Conservation (phyloP, 2,113 vertebrate species). For the Danio rerio region GRCz12tu NC_133178.1:30115501-30116000, state of each 20-base stretch:
- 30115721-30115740: conserved; percentile 41
- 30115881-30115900: not conserved
- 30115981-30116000: too few relatives aligned
- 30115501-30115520: conserved; percentile 71
- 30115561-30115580: conserved; percentile 70
- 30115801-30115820: conserved; percentile 48
- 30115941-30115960: too few relatives aligned
- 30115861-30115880: not conserved
- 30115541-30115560: conserved; percentile 74
- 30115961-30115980: too few relatives aligned
- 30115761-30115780: conserved; percentile 42
- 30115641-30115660: conserved; percentile 40
- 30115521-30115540: conserved; percentile 81
- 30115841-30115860: conserved; percentile 7
- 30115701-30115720: conserved; percentile 39
- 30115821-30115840: conserved; percentile 48
- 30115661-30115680: conserved; percentile 50
- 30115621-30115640: conserved; percentile 47
- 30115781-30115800: conserved; percentile 49
- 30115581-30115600: conserved; percentile 76
- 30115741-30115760: conserved; percentile 32
- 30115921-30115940: not conserved
- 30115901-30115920: not conserved
- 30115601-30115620: conserved; percentile 71
- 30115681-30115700: conserved; percentile 57